phyloP scores from a whole-genome alignment of 2,888 invertebrate genomes.

The Trissonchulus latispiculum region DNA sequence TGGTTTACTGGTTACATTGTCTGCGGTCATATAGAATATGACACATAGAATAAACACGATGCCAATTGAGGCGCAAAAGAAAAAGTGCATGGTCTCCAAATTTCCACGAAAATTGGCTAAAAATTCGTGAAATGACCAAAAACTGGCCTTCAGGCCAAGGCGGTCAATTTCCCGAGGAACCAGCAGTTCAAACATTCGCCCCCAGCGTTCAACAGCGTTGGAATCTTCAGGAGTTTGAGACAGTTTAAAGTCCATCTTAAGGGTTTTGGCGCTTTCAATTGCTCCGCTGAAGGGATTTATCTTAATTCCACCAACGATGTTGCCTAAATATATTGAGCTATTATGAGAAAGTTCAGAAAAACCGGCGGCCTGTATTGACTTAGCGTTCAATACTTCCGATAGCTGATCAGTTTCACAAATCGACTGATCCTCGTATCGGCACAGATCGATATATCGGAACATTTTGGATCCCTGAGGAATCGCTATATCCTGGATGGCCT shows the following conservation, averaged over 20 bases:
- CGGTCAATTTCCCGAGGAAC: neutral
- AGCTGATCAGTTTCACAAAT: conserved; percentile 6
- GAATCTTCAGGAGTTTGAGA: neutral
- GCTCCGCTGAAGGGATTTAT: conserved; percentile 3
- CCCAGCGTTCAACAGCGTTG: conserved; percentile 2
- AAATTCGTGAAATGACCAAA: conserved; percentile 16
- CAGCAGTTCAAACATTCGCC: neutral
- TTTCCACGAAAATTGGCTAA: neutral
- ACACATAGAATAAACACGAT: neutral
- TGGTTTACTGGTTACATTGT: neutral
- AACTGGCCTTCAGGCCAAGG: neutral
- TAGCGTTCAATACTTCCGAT: neutral
- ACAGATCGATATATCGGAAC: conserved; percentile 10
- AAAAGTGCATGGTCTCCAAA: neutral
- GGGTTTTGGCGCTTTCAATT: conserved; percentile 14
- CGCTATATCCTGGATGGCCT: conserved; percentile 8
- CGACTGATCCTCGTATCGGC: neutral
- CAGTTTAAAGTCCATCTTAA: conserved; percentile 19
- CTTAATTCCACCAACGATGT: conserved; percentile 20
- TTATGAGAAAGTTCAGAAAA: neutral
- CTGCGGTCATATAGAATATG: neutral
- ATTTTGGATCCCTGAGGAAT: neutral
- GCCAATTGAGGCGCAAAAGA: neutral
- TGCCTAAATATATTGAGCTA: neutral
- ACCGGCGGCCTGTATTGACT: neutral